A percentile compares a stretch with the other conserved stretches of the same genome.
These are phyloP conservation scores for Limenitis camilla DNA, from an alignment of 2,888 invertebrate species.

Conservation along the genomic window DNA sequence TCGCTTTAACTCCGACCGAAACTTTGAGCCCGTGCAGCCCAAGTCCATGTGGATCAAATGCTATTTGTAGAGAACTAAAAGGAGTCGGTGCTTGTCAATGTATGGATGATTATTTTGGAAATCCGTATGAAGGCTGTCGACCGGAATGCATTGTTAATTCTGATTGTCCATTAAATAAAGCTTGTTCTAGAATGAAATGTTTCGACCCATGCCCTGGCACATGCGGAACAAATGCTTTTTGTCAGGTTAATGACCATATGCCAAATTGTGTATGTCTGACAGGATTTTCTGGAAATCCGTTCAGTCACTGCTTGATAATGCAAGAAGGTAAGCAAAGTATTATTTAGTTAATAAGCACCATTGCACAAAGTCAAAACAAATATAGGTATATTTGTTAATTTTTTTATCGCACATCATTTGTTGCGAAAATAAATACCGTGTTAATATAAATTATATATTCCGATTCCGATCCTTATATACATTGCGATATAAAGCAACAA, in stretches of 20 bases:
- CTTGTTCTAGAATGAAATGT: slow-evolving; percentile 83
- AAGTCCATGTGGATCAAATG: slow-evolving; percentile 78
- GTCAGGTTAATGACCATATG: slow-evolving; percentile 83
- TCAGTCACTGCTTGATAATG: slow-evolving; percentile 71
- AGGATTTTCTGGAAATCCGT: slow-evolving; percentile 81
- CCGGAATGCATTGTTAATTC: slow-evolving; percentile 83
- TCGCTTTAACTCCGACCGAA: slow-evolving; percentile 51
- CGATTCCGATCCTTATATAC: no score
- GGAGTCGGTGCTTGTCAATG: slow-evolving; percentile 81
- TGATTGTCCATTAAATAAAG: slow-evolving; percentile 81
- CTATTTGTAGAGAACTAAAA: slow-evolving; percentile 75
- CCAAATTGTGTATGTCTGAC: slow-evolving; percentile 81
- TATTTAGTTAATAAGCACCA: no score
- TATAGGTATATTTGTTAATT: not conserved
- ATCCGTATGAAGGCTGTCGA: slow-evolving; percentile 85
- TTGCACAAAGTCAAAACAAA: not conserved
- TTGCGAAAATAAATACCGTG: no score
- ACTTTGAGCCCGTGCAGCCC: slow-evolving; percentile 77
- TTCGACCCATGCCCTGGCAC: slow-evolving; percentile 86
- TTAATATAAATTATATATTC: no score
- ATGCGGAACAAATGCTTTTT: slow-evolving; percentile 82
- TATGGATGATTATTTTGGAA: slow-evolving; percentile 78
- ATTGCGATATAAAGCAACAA: no score
- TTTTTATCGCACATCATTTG: no score
- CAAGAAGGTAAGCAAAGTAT: slow-evolving; percentile 55